Base-by-base conservation (phyloP, 2,888 invertebrate species). In the Adela reaumurella region DNA sequence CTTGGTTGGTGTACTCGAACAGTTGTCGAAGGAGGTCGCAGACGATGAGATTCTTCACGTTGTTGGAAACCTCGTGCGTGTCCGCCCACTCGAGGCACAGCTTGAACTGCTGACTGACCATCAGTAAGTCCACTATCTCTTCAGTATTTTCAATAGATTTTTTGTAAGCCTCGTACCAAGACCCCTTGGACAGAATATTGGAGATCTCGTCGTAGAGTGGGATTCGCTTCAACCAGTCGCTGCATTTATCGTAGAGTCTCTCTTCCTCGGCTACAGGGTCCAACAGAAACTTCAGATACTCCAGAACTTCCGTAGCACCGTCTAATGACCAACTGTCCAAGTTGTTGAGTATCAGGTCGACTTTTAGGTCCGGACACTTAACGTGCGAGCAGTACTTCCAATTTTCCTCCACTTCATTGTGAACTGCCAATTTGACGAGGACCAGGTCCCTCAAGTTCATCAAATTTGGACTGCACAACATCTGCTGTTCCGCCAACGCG, bases 21-120 rank as follows among this genome's bases (percentile, higher is more conserved):
- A 86, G 61, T 49, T 81, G 81, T 1, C 81, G 67, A 16, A 87
- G 62, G 2, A 81, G 79, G 66, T 74, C 82, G 57, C 73, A 70
- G 0, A 78, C 71, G 48, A 83, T 73, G 53, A 82, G 59, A 59
- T 79, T 74, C 53, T 83, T 79, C 62, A 83, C 76, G 54, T 82
- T 73, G 44, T 81, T 74, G 1, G 80, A 80, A 16, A 83, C 78
- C 17, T 81, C 74, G 54, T 88, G 85, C 10, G 84, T 81, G 45
- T 86, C 82, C 10, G 88, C 81, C 85, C 89, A 90, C 52, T 87
- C 83, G 45, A 88, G 70, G 55, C 90, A 86, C 1, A 88, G 59
- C 56, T 86, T 82, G 53, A 83, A 82, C 81, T 86, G 69, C 49
- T 74, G 74, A 46, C 76, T 79, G 49, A 81, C 81, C 61, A 84